A percentile compares a stretch with the other conserved stretches of the same genome.
Evolutionary conservation across 1,140 invertebrate species (phyloP).

Genomic region (Trichonephila inaurata): DNA sequence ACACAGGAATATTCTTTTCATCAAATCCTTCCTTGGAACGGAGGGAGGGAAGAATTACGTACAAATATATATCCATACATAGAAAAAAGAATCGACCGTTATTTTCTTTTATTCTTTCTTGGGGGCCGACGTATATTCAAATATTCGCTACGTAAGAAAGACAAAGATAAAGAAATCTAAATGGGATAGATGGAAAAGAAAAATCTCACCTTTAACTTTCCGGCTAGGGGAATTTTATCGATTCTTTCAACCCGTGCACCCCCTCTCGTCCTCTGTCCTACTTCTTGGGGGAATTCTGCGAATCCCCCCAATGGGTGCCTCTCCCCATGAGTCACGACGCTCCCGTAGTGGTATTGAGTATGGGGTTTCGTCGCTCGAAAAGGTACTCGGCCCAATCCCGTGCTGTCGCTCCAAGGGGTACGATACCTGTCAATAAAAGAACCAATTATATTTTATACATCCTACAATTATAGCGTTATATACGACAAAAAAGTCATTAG

Average conservation of each 20-base stretch:
- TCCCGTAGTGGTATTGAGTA: slow-evolving; percentile 69
- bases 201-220: slow-evolving; percentile 72
- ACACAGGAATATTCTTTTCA: not conserved
- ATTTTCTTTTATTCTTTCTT: not conserved
- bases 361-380: slow-evolving; percentile 61
- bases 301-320: slow-evolving; percentile 64
- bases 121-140: not conserved
- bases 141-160: not conserved
- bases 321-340: slow-evolving; percentile 71
- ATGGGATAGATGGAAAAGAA: not conserved
- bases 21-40: not conserved
- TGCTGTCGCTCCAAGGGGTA: slow-evolving; percentile 63
- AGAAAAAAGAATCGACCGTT: not conserved
- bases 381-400: slow-evolving; percentile 64
- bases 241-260: slow-evolving; percentile 61
- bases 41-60: too few species aligned
- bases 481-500: too few species aligned
- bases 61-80: too few species aligned
- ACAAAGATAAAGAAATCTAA: not conserved
- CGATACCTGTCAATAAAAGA: slow-evolving; percentile 42
- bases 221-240: slow-evolving; percentile 68
- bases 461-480: too few species aligned
- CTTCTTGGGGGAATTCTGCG: slow-evolving; percentile 68
- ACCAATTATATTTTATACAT: too few species aligned
- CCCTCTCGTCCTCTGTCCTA: slow-evolving; percentile 38